These are phyloP conservation scores for Ectobius pallidus DNA, from an alignment of 2,888 invertebrate genomes.

Conservation along the genomic window DNA sequence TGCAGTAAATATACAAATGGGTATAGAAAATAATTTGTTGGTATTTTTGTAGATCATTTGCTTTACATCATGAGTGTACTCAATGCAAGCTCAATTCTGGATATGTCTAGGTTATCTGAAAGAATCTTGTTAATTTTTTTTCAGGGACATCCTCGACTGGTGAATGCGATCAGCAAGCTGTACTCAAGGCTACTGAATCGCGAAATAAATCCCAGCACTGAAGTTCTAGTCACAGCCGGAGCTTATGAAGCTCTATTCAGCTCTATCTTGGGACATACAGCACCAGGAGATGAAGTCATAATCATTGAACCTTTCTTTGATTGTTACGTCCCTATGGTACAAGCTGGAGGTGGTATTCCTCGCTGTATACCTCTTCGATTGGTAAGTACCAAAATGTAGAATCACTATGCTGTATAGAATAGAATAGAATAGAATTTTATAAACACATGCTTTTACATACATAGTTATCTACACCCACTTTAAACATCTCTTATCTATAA, in stretches of 20 bases:
- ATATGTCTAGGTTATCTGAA: too few species aligned
- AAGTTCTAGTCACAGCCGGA: constrained; percentile 88
- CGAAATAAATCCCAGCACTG: constrained; percentile 81
- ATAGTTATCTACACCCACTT: too few species aligned
- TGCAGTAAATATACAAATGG: too few species aligned
- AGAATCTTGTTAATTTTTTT: constrained; percentile 50
- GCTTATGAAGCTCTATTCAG: constrained; percentile 95
- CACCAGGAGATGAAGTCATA: constrained; percentile 88
- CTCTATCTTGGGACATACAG: constrained; percentile 84
- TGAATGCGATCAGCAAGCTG: constrained; percentile 81
- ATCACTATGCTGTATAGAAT: background rate
- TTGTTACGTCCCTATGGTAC: constrained; percentile 96
- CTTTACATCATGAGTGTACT: too few species aligned
- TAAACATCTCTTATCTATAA: too few species aligned
- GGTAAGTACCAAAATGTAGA: constrained; percentile 58
- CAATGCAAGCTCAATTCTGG: too few species aligned
- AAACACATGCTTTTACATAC: too few species aligned
- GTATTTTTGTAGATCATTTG: too few species aligned
- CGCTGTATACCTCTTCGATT: constrained; percentile 87
- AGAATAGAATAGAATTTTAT: too few species aligned
- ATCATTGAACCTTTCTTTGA: constrained; percentile 99
- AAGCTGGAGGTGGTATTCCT: constrained; percentile 83
- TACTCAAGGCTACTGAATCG: constrained; percentile 80
- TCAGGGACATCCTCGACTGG: constrained; percentile 90
- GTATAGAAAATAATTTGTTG: too few species aligned